phyloP scores from a whole-genome alignment of 1,140 invertebrate species.

The Penaeus japonicus region DNA sequence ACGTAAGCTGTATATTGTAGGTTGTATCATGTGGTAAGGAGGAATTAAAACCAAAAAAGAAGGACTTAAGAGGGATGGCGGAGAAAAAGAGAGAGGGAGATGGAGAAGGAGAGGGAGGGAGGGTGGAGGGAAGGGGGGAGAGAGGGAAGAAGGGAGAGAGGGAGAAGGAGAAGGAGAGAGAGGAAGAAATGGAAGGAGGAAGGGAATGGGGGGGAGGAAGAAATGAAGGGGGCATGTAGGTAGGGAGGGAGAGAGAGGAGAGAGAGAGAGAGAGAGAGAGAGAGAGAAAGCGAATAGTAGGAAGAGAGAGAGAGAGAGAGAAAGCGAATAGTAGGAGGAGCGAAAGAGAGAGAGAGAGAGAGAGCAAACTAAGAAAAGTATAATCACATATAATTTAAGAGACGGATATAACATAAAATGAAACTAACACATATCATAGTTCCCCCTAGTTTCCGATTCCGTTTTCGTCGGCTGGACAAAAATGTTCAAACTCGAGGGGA shows the following conservation, averaged over 20 bases:
- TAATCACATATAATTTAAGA: not conserved
- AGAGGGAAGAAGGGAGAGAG: not conserved
- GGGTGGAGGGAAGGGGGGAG: not conserved
- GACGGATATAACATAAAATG: too few species aligned
- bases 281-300: not conserved
- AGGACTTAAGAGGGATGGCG: not conserved
- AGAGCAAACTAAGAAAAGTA: not conserved
- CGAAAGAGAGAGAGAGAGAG: too few species aligned
- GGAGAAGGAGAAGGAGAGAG: not conserved
- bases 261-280: slow-evolving; percentile 17
- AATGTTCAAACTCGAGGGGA: too few species aligned
- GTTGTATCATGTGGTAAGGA: not conserved
- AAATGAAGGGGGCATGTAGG: not conserved
- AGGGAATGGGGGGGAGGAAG: not conserved
- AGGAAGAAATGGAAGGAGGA: too few species aligned
- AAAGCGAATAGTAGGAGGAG: not conserved
- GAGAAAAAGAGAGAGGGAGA: not conserved
- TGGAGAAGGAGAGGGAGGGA: not conserved
- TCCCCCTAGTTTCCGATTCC: too few species aligned
- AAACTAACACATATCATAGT: too few species aligned
- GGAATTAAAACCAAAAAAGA: not conserved
- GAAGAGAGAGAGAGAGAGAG: not conserved
- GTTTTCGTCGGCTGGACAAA: too few species aligned
- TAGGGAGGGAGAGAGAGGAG: not conserved
- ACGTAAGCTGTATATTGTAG: not conserved